Evolutionary conservation across 2,888 invertebrate genomes (phyloP).

Genomic region (Drosophila greeni): DNA sequence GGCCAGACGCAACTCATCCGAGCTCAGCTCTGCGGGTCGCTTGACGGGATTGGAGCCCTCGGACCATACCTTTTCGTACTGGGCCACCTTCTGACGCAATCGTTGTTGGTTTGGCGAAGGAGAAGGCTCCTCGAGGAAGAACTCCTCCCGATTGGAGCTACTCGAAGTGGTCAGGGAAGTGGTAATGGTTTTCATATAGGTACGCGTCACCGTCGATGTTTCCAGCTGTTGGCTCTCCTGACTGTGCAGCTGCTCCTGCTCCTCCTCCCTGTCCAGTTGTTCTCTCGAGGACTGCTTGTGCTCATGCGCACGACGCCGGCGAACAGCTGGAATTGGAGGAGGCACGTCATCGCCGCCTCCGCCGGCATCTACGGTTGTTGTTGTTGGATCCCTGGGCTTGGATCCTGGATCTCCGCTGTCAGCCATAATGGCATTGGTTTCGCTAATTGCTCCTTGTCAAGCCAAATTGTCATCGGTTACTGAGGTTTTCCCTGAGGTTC

Average conservation of each 20-base stretch:
- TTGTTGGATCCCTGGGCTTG: conserved; percentile 69
- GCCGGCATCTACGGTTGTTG: conserved; percentile 61
- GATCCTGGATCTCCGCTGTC: conserved; percentile 68
- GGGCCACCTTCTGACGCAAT: conserved; percentile 86
- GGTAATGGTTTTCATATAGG: conserved; percentile 70
- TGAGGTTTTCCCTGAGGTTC: conserved; percentile 18
- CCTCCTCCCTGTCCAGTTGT: conserved; percentile 44
- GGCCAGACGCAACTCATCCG: conserved; percentile 67
- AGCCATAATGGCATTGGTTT: conserved; percentile 76
- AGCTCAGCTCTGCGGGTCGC: conserved; percentile 70
- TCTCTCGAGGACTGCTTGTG: conserved; percentile 52
- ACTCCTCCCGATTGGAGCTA: conserved; percentile 45
- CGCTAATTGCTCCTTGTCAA: conserved; percentile 41
- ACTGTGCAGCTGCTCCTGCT: conserved; percentile 19
- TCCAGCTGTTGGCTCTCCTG: conserved; percentile 59
- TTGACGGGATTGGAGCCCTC: conserved; percentile 75
- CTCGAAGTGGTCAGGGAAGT: conserved; percentile 64
- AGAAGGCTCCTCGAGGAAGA: conserved; percentile 33
- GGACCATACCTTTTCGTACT: conserved; percentile 89
- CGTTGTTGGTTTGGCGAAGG: conserved; percentile 75
- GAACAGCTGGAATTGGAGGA: conserved; percentile 72
- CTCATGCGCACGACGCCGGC: conserved; percentile 69
- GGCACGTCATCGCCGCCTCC: conserved; percentile 37
- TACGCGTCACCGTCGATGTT: conserved; percentile 69
- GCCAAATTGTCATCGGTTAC: conserved; percentile 63